These are phyloP conservation scores for Plutella xylostella DNA, from an alignment of 2,888 invertebrate genomes.

Conservation along the genomic window DNA sequence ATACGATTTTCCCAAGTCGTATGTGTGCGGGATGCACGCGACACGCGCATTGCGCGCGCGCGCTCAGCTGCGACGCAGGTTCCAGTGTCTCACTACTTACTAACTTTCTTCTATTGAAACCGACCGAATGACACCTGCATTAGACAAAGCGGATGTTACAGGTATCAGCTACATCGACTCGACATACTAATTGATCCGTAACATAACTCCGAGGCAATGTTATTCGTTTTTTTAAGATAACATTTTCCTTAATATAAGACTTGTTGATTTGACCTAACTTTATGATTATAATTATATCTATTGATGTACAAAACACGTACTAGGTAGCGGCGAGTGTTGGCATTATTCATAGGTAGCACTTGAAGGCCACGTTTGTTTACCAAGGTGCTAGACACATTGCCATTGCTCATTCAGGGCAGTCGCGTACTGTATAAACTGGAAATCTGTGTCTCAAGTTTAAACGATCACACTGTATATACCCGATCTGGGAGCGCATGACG, in stretches of 20 bases:
- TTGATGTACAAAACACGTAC: too few relatives aligned
- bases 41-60: conserved; percentile 40
- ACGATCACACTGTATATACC: conserved; percentile 40
- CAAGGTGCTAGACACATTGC: conserved; percentile 20
- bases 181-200: too few relatives aligned
- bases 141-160: too few relatives aligned
- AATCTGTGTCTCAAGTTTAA: conserved; percentile 44
- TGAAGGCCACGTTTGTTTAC: conserved; percentile 40
- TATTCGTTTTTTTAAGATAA: too few relatives aligned
- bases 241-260: too few relatives aligned
- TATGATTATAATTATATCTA: too few relatives aligned
- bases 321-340: neutral
- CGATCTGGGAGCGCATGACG: conserved; percentile 41
- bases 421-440: conserved; percentile 36
- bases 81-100: conserved; percentile 36
- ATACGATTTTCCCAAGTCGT: conserved; percentile 40
- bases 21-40: conserved; percentile 30
- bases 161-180: too few relatives aligned
- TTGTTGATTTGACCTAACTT: too few relatives aligned
- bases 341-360: neutral
- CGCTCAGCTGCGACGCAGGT: conserved; percentile 40
- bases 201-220: too few relatives aligned
- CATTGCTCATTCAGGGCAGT: conserved; percentile 28
- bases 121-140: neutral
- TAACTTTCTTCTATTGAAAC: conserved; percentile 42